These are phyloP conservation scores for Drosophila ogumai DNA, from an alignment of 1,140 invertebrate species.

Conservation along the genomic window DNA sequence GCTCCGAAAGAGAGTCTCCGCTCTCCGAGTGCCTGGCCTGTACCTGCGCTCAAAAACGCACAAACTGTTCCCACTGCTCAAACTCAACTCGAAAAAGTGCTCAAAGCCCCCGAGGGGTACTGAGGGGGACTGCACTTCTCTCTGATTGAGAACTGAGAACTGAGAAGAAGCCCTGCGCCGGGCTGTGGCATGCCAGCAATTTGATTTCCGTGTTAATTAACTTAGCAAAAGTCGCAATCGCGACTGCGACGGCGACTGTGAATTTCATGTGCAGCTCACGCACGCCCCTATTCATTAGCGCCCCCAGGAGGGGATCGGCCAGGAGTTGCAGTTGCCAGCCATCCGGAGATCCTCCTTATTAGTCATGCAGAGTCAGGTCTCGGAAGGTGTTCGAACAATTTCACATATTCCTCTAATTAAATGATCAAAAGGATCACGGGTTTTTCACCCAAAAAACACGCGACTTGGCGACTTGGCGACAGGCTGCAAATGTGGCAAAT, in stretches of 20 bases:
- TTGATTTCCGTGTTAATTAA: slow-evolving; percentile 83
- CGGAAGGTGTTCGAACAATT: slow-evolving; percentile 80
- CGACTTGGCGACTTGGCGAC: slow-evolving; percentile 22
- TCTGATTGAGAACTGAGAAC: slow-evolving; percentile 15
- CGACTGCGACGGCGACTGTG: slow-evolving; percentile 16
- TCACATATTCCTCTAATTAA: slow-evolving; percentile 83
- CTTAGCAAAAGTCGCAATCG: slow-evolving; percentile 72
- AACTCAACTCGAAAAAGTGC: background rate
- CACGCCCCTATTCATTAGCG: slow-evolving; percentile 82
- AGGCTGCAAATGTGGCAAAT: slow-evolving; percentile 25
- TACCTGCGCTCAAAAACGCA: background rate
- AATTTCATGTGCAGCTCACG: slow-evolving; percentile 80
- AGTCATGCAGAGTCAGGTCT: slow-evolving; percentile 72
- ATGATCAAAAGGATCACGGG: slow-evolving; percentile 81
- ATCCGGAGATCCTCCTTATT: slow-evolving; percentile 57
- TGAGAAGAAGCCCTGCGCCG: slow-evolving; percentile 5
- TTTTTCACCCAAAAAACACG: slow-evolving; percentile 55
- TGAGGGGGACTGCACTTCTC: background rate
- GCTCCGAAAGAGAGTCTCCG: slow-evolving; percentile 1
- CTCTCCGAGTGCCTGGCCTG: background rate
- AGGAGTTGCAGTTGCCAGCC: background rate
- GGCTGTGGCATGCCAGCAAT: slow-evolving; percentile 70
- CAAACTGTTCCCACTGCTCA: slow-evolving; percentile 45
- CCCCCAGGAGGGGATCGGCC: slow-evolving; percentile 36
- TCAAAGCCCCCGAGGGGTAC: background rate